Conservation (phyloP, 2,113 vertebrate species). For the Prietella phreatophila region DNA sequence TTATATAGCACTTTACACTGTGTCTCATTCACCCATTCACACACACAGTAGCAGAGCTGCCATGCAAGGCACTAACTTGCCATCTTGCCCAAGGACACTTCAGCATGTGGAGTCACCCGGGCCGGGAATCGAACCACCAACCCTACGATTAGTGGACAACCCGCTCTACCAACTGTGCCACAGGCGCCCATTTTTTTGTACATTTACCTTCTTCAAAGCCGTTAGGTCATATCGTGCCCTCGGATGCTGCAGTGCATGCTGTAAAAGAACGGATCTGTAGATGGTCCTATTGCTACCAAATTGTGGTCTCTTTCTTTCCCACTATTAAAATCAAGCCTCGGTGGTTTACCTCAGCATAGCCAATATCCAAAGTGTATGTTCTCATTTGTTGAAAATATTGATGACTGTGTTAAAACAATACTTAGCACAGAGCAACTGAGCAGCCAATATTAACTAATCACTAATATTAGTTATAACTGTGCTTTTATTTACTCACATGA, state of each 20-base stretch:
- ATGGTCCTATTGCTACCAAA: slow-evolving; percentile 9
- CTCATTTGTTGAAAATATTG: background rate
- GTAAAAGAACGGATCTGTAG: slow-evolving; percentile 3
- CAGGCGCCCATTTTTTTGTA: no score
- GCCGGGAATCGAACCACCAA: no score
- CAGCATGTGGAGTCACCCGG: no score
- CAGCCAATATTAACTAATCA: background rate
- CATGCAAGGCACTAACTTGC: no score
- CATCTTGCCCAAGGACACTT: no score
- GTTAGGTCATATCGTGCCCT: background rate
- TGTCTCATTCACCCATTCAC: no score
- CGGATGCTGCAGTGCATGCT: background rate
- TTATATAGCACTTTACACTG: no score
- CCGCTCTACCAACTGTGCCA: no score
- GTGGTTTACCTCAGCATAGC: background rate
- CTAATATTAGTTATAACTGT: background rate
- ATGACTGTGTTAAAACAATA: background rate
- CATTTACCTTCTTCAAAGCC: background rate
- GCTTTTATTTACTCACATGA: background rate
- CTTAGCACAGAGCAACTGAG: background rate
- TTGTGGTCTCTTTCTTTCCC: background rate
- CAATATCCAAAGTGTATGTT: background rate
- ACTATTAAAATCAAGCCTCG: background rate
- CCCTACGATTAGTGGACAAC: no score
- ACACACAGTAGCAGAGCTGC: no score